Evolutionary conservation across 2,888 invertebrate species (phyloP), one percentile per base, ranked within the genome.

Genomic region (Folsomia manolachei): DNA sequence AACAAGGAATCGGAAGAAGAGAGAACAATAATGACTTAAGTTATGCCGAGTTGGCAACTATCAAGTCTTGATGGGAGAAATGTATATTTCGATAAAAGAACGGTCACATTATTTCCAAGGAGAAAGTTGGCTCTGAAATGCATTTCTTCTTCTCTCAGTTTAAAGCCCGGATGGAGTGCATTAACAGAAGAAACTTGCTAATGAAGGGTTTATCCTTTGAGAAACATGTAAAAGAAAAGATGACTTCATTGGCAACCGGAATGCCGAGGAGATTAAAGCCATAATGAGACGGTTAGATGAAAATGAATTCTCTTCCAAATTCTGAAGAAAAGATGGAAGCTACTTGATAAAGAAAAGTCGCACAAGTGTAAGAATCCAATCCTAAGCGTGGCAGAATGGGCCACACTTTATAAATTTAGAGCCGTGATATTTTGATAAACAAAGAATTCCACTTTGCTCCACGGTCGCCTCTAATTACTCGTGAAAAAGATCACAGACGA

Each of bases 401-500:
- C 39, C 39, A 39, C 39, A 39, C 39, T 39, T 14, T 9, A 14
- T 39, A 4, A 39, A 14, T 14, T n/a, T 14, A 14, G 39, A 4
- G 39, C 14, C 70, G 74, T 75, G 79, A 78, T 78, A 79, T 79
- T 79, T 79, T 75, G 78, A 79, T 78, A 76, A 78, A 79, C 78
- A 79, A 79, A 79, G 79, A 78, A 78, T 74, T 71, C 75, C 75
- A 76, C 77, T 21, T 69, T 56, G 74, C 71, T 72, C 68, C 70
- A 64, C 76, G 69, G 78, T 75, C 39, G 39, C 39, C 39, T 19
- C 80, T 80, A 80, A 80, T 80, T 80, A 79, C 79, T 79, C 80
- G 80, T 80, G 80, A 80, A 80, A 80, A 78, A 78, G 75, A 76
- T 78, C 77, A 75, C 72, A 73, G 75, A 78, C 77, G 74, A 78